Base-by-base conservation (phyloP, 2,113 vertebrate genomes). In the Hiodon alosoides region DNA sequence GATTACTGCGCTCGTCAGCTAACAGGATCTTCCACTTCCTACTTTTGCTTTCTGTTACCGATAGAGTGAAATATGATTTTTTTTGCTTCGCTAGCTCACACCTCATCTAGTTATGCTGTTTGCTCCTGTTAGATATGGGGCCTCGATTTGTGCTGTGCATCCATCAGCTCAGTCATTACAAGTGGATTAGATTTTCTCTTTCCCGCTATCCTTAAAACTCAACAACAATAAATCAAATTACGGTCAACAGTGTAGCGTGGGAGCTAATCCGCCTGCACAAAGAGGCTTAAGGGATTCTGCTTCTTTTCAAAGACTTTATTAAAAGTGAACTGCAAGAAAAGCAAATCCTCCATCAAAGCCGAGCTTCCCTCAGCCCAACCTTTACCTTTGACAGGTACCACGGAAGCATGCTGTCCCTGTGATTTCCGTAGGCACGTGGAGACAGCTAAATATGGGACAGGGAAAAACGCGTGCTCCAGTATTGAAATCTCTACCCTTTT, bases 151-250 rank as follows among this genome's bases (percentile, higher is more conserved):
- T 76, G 55, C 9, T n/a, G 17, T 83, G 82, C 84, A 86, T 88
- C 83, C 83, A 82, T 88, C 85, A 83, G 78, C 83, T 83, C 79
- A 79, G 88, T 86, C 83, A 84, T 85, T 87, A 89, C 88, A 86
- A 89, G 87, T 89, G 89, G 89, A 92, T 90, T 90, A 90, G 86
- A 90, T 87, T 88, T 82, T 81, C 79, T 84, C 79, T 67, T 72
- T 78, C 71, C 78, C 83, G 74, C 80, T 31, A 31, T 82, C 82
- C 75, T 83, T 87, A 84, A 87, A 88, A 91, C 85, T 90, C 82
- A 59, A 85, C 85, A 87, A 88, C 85, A 87, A 91, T 91, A 90
- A 90, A 91, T 91, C 85, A 90, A 90, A 91, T 89, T 87, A 92
- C 84, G 87, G 86, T 90, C 89, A 89, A 84, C 83, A 87, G 86